These are phyloP conservation scores for Pagetopsis macropterus DNA, from an alignment of 2,797 vertebrate species.

Conservation along the genomic window DNA sequence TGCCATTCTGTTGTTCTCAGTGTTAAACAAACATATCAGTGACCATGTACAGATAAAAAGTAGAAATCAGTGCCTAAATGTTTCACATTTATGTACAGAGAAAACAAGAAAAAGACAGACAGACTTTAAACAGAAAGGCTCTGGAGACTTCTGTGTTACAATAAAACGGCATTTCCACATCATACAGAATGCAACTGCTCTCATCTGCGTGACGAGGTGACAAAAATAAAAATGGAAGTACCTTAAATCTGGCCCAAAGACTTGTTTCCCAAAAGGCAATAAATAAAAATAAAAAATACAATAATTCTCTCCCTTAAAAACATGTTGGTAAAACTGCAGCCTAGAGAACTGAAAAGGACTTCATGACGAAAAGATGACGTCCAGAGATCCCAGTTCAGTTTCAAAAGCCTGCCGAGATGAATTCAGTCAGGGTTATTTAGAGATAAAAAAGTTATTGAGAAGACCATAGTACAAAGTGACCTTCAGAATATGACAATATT, in stretches of 20 bases:
- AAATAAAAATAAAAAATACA: constrained; percentile 6
- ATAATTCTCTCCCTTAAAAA: neutral
- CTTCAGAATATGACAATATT: neutral
- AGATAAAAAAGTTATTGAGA: neutral
- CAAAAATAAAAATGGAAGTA: neutral
- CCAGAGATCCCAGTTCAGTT: neutral
- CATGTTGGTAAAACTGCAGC: neutral
- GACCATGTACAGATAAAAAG: neutral
- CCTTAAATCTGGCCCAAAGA: neutral
- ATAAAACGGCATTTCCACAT: constrained; percentile 29
- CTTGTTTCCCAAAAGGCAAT: constrained; percentile 1
- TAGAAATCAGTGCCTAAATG: neutral
- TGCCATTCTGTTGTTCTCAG: neutral
- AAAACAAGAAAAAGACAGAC: neutral
- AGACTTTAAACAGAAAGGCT: neutral
- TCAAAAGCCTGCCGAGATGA: neutral
- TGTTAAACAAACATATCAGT: neutral
- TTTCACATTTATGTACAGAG: constrained; percentile 39
- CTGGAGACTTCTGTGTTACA: neutral
- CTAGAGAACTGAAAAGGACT: neutral
- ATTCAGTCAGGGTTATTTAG: neutral
- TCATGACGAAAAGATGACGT: neutral
- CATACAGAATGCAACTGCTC: neutral
- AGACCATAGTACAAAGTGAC: neutral
- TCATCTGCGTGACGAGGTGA: neutral